Base-by-base conservation (phyloP, 2,888 invertebrate species). In the Asteroscopus sphinx region DNA sequence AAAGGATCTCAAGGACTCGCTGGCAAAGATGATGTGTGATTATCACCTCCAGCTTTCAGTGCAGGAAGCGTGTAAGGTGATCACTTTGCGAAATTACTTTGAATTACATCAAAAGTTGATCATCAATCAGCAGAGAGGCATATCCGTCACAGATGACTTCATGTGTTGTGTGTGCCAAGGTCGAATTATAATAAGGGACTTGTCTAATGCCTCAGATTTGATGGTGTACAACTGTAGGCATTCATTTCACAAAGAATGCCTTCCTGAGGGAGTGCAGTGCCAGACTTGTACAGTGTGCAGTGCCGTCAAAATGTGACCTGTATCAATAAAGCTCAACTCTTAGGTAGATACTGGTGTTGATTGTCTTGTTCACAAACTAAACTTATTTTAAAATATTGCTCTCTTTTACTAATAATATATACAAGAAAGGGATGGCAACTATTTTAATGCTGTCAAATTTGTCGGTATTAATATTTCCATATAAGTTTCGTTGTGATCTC, bases 11-110 rank as follows among this genome's bases (percentile, higher is more conserved):
- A 97, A 98, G 75, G 97, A 97, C 79, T 98, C 99, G 0, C 94
- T 99, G 8, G 98, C 98, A 1, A 99, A 98, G 93, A 98, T 99
- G 96, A 95, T 99, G 91, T 97, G 97, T 78, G 99, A 99, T 87
- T 99, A 98, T 88, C 98, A 98, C 82, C 95, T 99, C 58, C 99
- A 99, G 96, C 96, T 98, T 25, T 97, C 98, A 1, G 96, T 98
- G 16, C 97, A 98, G 87, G 97, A 98, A 87, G 98, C 98, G 0
- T 98, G 98, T 87, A 97, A 98, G 80, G 96, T 97, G 81, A 98
- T 99, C 63, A 95, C 99, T n/a, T 95, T 98, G 1, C 96, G 96
- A 2, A 99, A 99, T 92, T 98, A 98, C 87, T 98, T 98, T 79
- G 96, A 97, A 81, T 92, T 98, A 40, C 97, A 98, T 82, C 96